A percentile compares a stretch with the other conserved stretches of the same genome.
These are phyloP conservation scores for Willowsia nigromaculata DNA, from an alignment of 2,888 invertebrate genomes.

Conservation along the genomic window DNA sequence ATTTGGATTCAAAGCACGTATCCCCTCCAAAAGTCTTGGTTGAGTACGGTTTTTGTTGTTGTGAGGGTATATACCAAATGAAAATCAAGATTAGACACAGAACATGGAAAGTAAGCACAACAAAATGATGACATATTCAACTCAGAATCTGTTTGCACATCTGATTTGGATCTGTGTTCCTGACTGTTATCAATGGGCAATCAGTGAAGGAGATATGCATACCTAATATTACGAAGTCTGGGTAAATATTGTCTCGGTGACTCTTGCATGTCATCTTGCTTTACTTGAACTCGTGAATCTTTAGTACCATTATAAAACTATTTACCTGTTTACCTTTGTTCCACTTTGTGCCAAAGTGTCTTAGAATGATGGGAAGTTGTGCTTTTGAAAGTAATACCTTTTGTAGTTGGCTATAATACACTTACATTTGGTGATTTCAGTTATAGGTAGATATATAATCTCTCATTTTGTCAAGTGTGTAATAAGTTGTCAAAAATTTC, in stretches of 20 bases:
- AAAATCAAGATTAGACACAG: neutral
- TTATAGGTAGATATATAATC: too few species aligned
- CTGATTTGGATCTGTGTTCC: neutral
- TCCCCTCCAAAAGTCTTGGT: neutral
- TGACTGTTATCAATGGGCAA: conserved; percentile 12
- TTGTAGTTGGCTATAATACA: neutral
- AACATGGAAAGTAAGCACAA: neutral
- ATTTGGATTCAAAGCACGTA: conserved; percentile 3
- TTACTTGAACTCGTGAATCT: neutral
- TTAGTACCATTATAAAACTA: neutral
- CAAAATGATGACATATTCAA: conserved; percentile 13
- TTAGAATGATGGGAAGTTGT: neutral
- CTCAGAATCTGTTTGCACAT: neutral
- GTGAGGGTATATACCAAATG: neutral
- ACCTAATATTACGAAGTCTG: neutral
- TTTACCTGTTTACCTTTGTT: neutral
- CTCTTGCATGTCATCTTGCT: neutral
- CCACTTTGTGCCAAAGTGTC: neutral
- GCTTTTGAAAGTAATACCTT: neutral
- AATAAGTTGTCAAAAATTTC: too few species aligned
- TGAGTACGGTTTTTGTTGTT: neutral
- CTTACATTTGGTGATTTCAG: too few species aligned
- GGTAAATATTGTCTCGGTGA: neutral
- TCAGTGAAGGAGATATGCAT: neutral
- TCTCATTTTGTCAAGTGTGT: too few species aligned